These are phyloP conservation scores for Hyles vespertilio DNA, from an alignment of 1,140 invertebrate species.

Conservation along the genomic window DNA sequence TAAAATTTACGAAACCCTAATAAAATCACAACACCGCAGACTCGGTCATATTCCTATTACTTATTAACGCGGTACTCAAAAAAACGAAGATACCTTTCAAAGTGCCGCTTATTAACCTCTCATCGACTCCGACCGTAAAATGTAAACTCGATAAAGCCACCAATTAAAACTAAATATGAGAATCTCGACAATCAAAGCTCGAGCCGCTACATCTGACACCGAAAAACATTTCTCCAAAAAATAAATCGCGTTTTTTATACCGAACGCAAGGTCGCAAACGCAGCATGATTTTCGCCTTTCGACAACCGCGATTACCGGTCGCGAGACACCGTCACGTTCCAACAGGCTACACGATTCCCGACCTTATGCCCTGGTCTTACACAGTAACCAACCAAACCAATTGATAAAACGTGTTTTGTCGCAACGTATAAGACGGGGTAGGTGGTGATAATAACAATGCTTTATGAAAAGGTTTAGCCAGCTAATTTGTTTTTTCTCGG, in stretches of 20 bases:
- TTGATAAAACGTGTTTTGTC: constrained; percentile 13
- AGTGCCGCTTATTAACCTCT: constrained; percentile 75
- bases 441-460: constrained; percentile 73
- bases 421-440: constrained; percentile 44
- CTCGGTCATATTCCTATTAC: constrained; percentile 39
- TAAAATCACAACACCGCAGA: constrained; percentile 32
- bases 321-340: constrained; percentile 1
- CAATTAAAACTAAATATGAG: constrained; percentile 76
- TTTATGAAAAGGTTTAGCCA: constrained; percentile 74
- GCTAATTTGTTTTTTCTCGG: constrained; percentile 75
- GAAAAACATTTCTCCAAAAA: constrained; percentile 65
- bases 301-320: constrained; percentile 10
- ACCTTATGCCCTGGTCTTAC: constrained; percentile 4
- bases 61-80: constrained; percentile 60
- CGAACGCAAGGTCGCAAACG: constrained; percentile 58
- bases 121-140: constrained; percentile 74
- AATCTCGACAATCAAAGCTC: constrained; percentile 72
- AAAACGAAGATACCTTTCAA: constrained; percentile 70
- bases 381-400: constrained; percentile 2
- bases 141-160: constrained; percentile 75
- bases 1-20: constrained; percentile 28
- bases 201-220: constrained; percentile 71
- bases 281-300: constrained; percentile 69
- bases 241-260: constrained; percentile 67
- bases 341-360: background rate